Conservation (phyloP, 2,113 vertebrate species). For the Notechis scutatus region DNA sequence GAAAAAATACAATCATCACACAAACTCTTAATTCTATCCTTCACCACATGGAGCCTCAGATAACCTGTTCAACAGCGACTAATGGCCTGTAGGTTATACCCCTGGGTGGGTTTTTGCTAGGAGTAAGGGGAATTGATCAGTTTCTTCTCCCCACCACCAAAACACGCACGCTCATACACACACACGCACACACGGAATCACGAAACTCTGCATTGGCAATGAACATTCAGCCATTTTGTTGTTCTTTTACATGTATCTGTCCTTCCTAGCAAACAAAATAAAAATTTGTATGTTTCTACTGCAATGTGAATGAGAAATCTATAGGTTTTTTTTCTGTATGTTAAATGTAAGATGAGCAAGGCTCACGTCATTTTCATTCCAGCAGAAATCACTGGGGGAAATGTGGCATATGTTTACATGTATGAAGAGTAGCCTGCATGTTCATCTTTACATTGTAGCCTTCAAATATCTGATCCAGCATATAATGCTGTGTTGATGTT, state of each 20-base stretch:
- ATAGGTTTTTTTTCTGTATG: not conserved
- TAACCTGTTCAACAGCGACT: not conserved
- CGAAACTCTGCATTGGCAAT: not conserved
- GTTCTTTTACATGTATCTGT: not conserved
- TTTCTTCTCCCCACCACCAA: not conserved
- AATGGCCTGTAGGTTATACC: not conserved
- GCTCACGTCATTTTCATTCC: not conserved
- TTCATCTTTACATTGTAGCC: not conserved
- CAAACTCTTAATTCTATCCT: not conserved
- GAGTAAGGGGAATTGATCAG: not conserved
- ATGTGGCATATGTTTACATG: not conserved
- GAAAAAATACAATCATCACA: not conserved
- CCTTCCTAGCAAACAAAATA: not conserved
- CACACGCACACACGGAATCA: not conserved
- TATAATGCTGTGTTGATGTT: not conserved
- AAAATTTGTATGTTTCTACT: not conserved
- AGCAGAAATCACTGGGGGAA: not conserved
- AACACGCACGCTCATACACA: not conserved
- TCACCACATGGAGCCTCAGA: not conserved
- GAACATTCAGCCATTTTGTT: not conserved
- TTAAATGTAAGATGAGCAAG: not conserved
- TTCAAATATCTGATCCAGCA: not conserved
- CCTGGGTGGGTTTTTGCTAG: not conserved
- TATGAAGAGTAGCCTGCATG: not conserved
- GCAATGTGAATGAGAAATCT: not conserved